Evolutionary conservation across 2,888 invertebrate genomes (phyloP), one percentile per base, ranked within the genome.

Genomic region (Noctua janthina): DNA sequence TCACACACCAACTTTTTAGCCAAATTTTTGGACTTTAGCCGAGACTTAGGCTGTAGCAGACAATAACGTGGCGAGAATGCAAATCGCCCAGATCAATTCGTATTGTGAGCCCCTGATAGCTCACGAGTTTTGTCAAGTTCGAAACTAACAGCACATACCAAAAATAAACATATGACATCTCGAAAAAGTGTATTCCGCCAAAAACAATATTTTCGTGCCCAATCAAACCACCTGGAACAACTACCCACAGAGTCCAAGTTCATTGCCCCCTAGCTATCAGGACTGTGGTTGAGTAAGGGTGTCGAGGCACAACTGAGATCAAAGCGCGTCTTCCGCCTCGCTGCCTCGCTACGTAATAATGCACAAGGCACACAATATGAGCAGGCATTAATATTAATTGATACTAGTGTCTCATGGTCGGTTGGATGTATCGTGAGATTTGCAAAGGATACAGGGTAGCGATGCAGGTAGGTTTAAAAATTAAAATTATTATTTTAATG

Each of bases 261-360:
- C 82, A 80, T 80, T 77, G 75, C 43, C 83, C 85, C 56, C 59
- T 54, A 76, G 71, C 77, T 69, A 43, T 49, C 39, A 29, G 23
- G 11, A 35, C 49, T n/a, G 46, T 13, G 54, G 70, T 23, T 49
- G 11, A 17, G 69, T 29, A 46, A 23, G 79, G 62, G 79, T 66
- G 79, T 73, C 46, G 62, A 39, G 71, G 73, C 80, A 71, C 62
- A 71, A 79, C 51, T 75, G 83, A 82, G 88, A 90, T 89, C 89
- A 89, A 89, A 90, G 89, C 87, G 56, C 76, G 76, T 51, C 75
- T 78, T 79, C 79, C 83, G 73, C 46, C 77, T 84, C 79, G 73
- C 49, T 83, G 88, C 84, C 49, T 64, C 76, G n/a, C 72, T 56
- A 51, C 43, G 67, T 85, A 69, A 74, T 73, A 80, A 69, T 70